A percentile compares a stretch with the other conserved stretches of the same genome.
These are phyloP conservation scores for Pycnomerus fuliginosus DNA, from an alignment of 2,888 invertebrate species.

Conservation along the genomic window DNA sequence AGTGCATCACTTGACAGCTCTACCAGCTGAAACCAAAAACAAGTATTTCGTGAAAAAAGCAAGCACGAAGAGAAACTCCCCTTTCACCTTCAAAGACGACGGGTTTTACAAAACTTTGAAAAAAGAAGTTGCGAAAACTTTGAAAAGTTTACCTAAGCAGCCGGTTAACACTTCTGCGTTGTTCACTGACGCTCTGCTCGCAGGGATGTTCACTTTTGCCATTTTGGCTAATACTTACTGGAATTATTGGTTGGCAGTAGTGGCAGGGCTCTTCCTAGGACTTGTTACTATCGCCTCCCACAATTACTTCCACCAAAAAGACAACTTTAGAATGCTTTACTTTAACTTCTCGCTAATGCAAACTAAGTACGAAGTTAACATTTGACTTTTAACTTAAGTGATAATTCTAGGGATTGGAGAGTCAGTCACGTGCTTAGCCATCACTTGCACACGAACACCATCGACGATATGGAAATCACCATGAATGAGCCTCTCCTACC, in stretches of 20 bases:
- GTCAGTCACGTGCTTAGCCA: conserved; percentile 76
- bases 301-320: conserved; percentile 74
- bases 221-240: conserved; percentile 41
- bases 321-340: conserved; percentile 77
- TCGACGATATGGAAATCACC: conserved; percentile 72
- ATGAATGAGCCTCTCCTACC: conserved; percentile 64
- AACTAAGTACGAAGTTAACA: conserved; percentile 55
- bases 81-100: conserved; percentile 70
- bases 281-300: conserved; percentile 66
- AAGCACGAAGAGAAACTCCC: conserved; percentile 63
- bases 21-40: conserved; percentile 57
- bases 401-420: conserved; percentile 62
- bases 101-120: conserved; percentile 76
- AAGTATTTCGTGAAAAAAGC: conserved; percentile 70
- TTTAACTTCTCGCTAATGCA: conserved; percentile 70
- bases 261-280: conserved; percentile 60
- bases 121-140: conserved; percentile 48
- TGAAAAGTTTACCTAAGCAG: conserved; percentile 57
- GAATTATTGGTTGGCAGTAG: conserved; percentile 50
- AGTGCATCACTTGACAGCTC: conserved; percentile 64
- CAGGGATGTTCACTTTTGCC: conserved; percentile 39
- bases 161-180: conserved; percentile 45
- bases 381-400: neutral
- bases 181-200: conserved; percentile 50
- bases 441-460: conserved; percentile 75